Evolutionary conservation across 1,140 invertebrate species (phyloP).

Genomic region (Euura lappo): DNA sequence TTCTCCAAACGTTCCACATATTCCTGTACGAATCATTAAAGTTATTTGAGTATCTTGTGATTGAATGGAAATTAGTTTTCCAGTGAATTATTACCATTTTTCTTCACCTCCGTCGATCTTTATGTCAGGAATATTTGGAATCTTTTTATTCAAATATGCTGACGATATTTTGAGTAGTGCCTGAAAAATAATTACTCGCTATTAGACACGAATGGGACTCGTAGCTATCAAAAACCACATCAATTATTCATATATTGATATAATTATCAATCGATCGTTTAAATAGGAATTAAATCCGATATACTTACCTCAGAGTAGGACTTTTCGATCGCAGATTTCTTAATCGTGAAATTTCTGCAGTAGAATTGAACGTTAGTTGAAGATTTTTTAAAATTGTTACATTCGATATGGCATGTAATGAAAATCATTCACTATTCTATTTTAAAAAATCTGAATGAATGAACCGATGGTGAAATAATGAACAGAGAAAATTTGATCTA

Average conservation of each 20-base stretch:
- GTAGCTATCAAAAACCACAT: no score
- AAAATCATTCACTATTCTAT: no score
- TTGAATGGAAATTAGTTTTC: slow-evolving; percentile 11
- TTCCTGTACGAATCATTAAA: slow-evolving; percentile 70
- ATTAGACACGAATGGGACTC: no score
- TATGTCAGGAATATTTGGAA: slow-evolving; percentile 87
- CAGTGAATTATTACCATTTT: slow-evolving; percentile 75
- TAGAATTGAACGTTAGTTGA: slow-evolving; percentile 38
- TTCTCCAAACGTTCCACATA: slow-evolving; percentile 95
- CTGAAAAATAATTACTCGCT: slow-evolving; percentile 59
- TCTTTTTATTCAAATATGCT: slow-evolving; percentile 90
- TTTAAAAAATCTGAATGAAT: no score
- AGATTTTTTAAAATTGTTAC: slow-evolving; percentile 9
- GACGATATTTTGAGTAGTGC: slow-evolving; percentile 88
- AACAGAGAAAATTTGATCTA: no score
- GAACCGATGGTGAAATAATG: no score
- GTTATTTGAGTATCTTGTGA: no score
- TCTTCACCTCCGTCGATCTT: slow-evolving; percentile 87
- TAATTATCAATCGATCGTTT: no score
- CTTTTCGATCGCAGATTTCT: slow-evolving; percentile 91
- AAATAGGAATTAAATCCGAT: not conserved
- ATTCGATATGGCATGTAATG: no score
- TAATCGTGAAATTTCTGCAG: slow-evolving; percentile 85
- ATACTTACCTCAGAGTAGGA: slow-evolving; percentile 88
- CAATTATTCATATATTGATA: no score